Evolutionary conservation across 2,113 vertebrate genomes (phyloP), one percentile per base, ranked within the genome.

Genomic region (Oreocharis arfaki): DNA sequence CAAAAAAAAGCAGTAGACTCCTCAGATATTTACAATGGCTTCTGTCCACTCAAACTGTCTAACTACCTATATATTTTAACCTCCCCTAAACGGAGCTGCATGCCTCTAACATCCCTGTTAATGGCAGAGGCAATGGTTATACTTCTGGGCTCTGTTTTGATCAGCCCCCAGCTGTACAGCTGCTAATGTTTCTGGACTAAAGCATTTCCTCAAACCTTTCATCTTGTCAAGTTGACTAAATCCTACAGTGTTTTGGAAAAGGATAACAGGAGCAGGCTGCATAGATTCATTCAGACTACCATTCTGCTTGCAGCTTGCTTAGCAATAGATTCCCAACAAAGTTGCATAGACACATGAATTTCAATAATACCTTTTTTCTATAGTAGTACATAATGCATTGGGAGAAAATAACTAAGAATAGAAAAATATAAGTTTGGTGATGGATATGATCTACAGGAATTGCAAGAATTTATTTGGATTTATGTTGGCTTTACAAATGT

Each of bases 11-110:
- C 78, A 56, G 53, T 92, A 6, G 4, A 50, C 65, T 75, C 53
- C 52, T 86, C 57, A 63, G 83, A 50, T 96, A 77, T 91, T 97
- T 96, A 85, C 91, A 91, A 68, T 59, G 74, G 50, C 88, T 81
- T 87, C 76, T 89, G 57, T 93, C 82, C 37, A 85, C 56, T 64
- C 59, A 18, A 85, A 27, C n/a, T 90, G 9, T 76, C 67, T 84
- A 32, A 5, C 49, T 41, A 50, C 44, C 77, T 46, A 30, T 47
- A 57, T 57, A 64, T 84, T 94, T 91, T 59, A 90, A 50, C 14
- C 21, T 67, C 37, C 16, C 6, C 16, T 55, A 49, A 47, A 68
- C 21, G 79, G 79, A 94, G 24, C 49, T 73, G 19, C 0, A 0
- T 74, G 53, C 23, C 24, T 87, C 35, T 10, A 10, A 22, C 52